Percentiles rank a stretch among this genome's conserved stretches.
Evolutionary conservation across 2,113 vertebrate species (phyloP).

Genomic region (Odobenus rosmarus): DNA sequence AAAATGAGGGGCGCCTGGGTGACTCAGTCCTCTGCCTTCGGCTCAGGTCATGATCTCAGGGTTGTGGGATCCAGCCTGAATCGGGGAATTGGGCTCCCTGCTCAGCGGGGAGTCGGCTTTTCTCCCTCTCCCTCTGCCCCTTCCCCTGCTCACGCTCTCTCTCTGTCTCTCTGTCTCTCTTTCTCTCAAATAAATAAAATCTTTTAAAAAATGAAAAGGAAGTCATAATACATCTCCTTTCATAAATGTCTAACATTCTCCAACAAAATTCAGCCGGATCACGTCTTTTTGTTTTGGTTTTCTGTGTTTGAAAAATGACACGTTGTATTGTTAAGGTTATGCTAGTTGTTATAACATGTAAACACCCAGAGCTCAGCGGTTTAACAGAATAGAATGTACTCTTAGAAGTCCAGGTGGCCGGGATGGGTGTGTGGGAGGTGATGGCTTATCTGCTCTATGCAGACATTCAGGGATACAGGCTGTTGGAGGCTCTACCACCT

Average conservation of each 20-base stretch:
- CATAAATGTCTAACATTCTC: background rate
- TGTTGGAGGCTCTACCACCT: background rate
- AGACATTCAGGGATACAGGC: background rate
- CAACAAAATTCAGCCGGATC: background rate
- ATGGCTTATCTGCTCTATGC: too few species aligned
- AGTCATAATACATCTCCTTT: background rate
- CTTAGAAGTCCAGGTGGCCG: background rate
- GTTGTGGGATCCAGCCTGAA: background rate
- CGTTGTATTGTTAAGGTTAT: background rate
- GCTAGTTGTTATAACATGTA: background rate
- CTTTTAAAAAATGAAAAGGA: background rate
- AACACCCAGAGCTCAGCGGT: background rate
- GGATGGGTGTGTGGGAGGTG: background rate
- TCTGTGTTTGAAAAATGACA: background rate
- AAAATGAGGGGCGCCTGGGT: background rate
- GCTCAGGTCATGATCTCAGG: background rate
- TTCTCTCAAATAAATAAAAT: background rate
- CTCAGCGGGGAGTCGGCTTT: background rate
- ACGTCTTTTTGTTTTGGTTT: background rate
- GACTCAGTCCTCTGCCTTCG: background rate
- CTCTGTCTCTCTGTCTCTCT: background rate
- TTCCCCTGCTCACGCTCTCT: background rate
- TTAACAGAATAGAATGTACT: background rate
- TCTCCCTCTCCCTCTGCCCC: background rate
- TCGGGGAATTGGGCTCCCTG: background rate